phyloP scores from a whole-genome alignment of 2,888 invertebrate species.

The Lithodes maja region DNA sequence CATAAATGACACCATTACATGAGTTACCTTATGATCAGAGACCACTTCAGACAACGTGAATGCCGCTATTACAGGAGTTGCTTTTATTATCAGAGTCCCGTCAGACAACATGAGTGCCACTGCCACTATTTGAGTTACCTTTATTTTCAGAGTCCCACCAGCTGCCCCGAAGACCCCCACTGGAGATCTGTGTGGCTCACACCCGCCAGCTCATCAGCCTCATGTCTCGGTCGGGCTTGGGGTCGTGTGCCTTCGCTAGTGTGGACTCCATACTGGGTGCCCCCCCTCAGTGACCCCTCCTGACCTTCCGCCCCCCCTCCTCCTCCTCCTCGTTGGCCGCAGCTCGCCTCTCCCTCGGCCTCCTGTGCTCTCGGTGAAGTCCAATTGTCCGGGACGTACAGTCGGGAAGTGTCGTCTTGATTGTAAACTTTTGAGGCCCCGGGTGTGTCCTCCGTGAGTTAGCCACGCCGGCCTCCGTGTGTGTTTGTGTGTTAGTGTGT shows the following conservation, averaged over 20 bases:
- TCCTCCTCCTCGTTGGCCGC: not conserved
- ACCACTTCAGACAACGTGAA: too few species aligned
- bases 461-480: not conserved
- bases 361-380: slow-evolving; percentile 29
- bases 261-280: slow-evolving; percentile 79
- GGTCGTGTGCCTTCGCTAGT: slow-evolving; percentile 96
- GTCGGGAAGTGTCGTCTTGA: not conserved
- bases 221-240: slow-evolving; percentile 92
- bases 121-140: not conserved
- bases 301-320: not conserved
- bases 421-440: not conserved
- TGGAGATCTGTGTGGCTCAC: slow-evolving; percentile 94
- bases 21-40: too few species aligned
- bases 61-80: too few species aligned
- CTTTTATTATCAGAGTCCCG: too few species aligned
- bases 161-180: slow-evolving; percentile 91
- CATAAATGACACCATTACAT: not conserved
- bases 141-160: slow-evolving; percentile 86
- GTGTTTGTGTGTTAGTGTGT: not conserved
- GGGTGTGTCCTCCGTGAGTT: not conserved
- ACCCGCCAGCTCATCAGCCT: slow-evolving; percentile 90
- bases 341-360: slow-evolving; percentile 16
- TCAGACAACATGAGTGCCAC: not conserved
- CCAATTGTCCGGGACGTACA: not conserved
- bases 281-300: slow-evolving; percentile 43